These are phyloP conservation scores for Lordiphosa collinella DNA, from an alignment of 1,140 invertebrate species.

Conservation along the genomic window DNA sequence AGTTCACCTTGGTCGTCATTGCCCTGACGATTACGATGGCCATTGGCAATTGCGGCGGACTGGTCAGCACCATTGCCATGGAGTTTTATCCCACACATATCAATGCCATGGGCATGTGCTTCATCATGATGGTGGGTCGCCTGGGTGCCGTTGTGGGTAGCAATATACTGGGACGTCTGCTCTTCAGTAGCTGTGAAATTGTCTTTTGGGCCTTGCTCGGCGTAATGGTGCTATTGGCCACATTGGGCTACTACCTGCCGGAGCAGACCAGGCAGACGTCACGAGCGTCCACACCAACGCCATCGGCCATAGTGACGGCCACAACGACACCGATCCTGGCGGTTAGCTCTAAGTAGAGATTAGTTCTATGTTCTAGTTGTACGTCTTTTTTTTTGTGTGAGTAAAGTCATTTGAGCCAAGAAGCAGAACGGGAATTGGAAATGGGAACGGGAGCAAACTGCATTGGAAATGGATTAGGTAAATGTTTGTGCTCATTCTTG, in stretches of 20 bases:
- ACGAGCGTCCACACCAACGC: neutral
- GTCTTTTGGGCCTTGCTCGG: conserved; percentile 61
- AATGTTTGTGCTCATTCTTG: conserved; percentile 64
- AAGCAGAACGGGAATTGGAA: conserved; percentile 9
- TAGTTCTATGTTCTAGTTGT: conserved; percentile 1
- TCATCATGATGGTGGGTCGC: conserved; percentile 80
- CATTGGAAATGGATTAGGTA: conserved; percentile 72
- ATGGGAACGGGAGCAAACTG: conserved; percentile 45
- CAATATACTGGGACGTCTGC: conserved; percentile 68
- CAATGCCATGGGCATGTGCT: conserved; percentile 80
- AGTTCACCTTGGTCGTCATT: conserved; percentile 51
- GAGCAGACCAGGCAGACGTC: conserved; percentile 22
- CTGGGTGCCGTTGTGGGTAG: conserved; percentile 78
- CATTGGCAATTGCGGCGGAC: conserved; percentile 75
- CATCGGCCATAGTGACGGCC: conserved; percentile 13
- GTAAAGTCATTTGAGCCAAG: neutral
- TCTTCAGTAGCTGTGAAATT: conserved; percentile 71
- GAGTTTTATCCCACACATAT: conserved; percentile 80
- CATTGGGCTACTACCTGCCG: conserved; percentile 48
- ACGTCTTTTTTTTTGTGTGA: too few relatives aligned
- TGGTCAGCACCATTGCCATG: conserved; percentile 77
- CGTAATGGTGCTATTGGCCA: conserved; percentile 21
- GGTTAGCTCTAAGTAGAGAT: conserved; percentile 42
- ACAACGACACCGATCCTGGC: conserved; percentile 17
- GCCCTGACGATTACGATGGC: conserved; percentile 63